phyloP scores from a whole-genome alignment of 2,888 invertebrate species.

The Alentia gelatinosa region DNA sequence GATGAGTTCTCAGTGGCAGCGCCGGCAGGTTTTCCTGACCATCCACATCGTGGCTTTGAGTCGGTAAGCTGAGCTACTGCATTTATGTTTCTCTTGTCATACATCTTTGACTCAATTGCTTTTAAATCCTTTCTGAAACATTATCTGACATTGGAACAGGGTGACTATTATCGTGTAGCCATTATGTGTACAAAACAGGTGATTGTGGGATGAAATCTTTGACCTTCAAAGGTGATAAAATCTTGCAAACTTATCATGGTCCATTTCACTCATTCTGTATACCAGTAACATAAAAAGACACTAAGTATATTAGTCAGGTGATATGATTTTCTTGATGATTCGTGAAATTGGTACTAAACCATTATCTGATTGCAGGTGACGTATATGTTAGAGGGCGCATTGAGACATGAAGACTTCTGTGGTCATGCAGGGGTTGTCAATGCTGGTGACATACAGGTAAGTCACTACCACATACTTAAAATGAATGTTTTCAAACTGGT shows the following conservation, averaged over 20 bases:
- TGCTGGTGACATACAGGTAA: conserved; percentile 79
- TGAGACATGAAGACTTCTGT: conserved; percentile 79
- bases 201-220: no score
- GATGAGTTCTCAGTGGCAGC: conserved; percentile 78
- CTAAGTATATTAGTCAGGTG: no score
- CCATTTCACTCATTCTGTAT: no score
- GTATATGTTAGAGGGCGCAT: conserved; percentile 77
- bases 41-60: conserved; percentile 81
- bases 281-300: no score
- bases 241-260: no score
- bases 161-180: no score
- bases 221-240: no score
- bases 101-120: not conserved
- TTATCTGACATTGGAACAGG: no score
- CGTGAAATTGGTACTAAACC: no score
- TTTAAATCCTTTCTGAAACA: no score
- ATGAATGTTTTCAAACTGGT: not conserved
- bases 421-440: conserved; percentile 77
- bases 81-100: not conserved
- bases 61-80: conserved; percentile 70
- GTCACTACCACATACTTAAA: not conserved
- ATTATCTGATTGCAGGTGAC: conserved; percentile 72
- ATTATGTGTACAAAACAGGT: no score
- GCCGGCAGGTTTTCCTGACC: conserved; percentile 81
- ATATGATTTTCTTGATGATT: no score